phyloP scores from a whole-genome alignment of 2,113 vertebrate genomes.

The Microcebus tavaratra region DNA sequence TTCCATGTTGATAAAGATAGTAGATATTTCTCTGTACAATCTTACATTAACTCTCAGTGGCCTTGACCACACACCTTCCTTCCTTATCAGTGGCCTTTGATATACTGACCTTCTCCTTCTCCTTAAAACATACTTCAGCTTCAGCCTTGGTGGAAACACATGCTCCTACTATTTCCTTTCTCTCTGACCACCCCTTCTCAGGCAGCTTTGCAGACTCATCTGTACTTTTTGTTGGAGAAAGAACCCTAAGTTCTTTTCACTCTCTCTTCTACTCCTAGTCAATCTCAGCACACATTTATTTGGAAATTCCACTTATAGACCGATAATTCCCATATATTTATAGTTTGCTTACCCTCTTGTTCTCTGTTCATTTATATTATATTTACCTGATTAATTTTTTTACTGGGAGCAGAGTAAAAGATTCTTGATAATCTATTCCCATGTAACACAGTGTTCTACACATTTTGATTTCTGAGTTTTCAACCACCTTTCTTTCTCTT shows the following conservation, averaged over 20 bases:
- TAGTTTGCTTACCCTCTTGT: not conserved
- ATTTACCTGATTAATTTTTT: not conserved
- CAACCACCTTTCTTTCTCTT: not conserved
- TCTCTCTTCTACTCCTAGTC: not conserved
- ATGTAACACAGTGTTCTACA: not conserved
- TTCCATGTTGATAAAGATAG: not conserved
- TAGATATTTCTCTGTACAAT: not conserved
- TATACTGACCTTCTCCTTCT: not conserved
- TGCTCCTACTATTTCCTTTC: not conserved
- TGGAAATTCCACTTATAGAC: not conserved
- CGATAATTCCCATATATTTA: not conserved
- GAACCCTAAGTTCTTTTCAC: not conserved
- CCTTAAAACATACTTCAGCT: not conserved
- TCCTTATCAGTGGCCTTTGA: not conserved
- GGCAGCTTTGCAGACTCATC: not conserved
- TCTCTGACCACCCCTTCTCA: not conserved
- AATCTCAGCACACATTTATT: not conserved
- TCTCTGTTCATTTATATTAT: not conserved
- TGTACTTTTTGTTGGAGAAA: not conserved
- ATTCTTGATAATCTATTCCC: not conserved
- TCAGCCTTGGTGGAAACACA: not conserved
- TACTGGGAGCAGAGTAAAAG: not conserved
- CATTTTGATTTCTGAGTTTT: not conserved
- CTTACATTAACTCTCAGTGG: not conserved
- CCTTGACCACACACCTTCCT: not conserved